Conservation (phyloP, 2,113 vertebrate species). For the Pteruthius melanotis region DNA sequence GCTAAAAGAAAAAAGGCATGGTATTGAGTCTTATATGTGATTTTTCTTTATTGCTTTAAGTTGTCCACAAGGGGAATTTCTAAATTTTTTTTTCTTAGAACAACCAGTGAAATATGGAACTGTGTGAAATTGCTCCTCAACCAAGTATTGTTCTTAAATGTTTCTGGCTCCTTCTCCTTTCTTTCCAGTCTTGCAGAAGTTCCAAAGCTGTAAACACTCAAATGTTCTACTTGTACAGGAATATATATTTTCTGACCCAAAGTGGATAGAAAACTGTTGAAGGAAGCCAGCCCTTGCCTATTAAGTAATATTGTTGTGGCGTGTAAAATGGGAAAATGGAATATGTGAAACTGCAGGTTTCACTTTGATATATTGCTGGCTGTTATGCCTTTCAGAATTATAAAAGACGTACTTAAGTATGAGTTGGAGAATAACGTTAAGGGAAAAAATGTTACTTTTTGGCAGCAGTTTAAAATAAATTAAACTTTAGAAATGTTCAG, state of each 20-base stretch:
- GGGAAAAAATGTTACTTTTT: constrained; percentile 25
- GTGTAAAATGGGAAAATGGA: constrained; percentile 27
- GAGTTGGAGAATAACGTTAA: constrained; percentile 34
- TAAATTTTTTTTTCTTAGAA: neutral
- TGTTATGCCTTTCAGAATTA: constrained; percentile 44
- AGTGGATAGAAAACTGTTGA: neutral
- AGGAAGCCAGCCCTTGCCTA: constrained; percentile 18
- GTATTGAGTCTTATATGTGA: neutral
- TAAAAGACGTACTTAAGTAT: constrained; percentile 41
- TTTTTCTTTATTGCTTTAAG: neutral
- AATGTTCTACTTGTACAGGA: neutral
- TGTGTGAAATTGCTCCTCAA: neutral
- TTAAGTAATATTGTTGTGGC: constrained; percentile 24
- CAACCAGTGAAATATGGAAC: neutral
- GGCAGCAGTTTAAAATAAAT: constrained; percentile 48
- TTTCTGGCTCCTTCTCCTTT: neutral
- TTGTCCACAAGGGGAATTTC: neutral
- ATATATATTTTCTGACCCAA: neutral
- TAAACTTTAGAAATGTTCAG: constrained; percentile 22
- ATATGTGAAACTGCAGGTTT: neutral
- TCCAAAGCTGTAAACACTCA: constrained; percentile 34
- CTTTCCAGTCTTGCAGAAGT: neutral
- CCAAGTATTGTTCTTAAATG: constrained; percentile 8
- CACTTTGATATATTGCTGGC: constrained; percentile 46
- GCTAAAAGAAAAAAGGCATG: neutral